Conservation (phyloP, 2,888 invertebrate genomes). For the Ichneumon xanthorius region DNA sequence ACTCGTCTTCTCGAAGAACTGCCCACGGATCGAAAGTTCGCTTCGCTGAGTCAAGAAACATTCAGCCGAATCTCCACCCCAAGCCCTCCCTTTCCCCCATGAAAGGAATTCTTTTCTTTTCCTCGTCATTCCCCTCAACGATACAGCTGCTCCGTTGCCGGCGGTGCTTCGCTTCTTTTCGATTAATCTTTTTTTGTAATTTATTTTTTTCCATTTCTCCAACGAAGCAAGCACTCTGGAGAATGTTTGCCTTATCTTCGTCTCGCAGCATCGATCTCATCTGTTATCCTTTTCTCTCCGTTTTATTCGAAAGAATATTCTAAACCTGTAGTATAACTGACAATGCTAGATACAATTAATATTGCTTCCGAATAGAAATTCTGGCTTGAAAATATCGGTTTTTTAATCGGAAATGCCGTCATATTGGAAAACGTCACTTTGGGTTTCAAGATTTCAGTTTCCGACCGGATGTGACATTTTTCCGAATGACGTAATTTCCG, state of each 20-base stretch:
- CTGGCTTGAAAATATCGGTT: too few relatives aligned
- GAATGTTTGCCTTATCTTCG: constrained; percentile 24
- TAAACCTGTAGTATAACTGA: neutral
- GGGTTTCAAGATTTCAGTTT: too few relatives aligned
- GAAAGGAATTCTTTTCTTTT: constrained; percentile 14
- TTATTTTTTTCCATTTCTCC: constrained; percentile 15
- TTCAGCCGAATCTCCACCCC: constrained; percentile 9
- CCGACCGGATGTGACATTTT: too few relatives aligned
- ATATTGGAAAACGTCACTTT: too few relatives aligned
- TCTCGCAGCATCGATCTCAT: neutral
- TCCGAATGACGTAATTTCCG: too few relatives aligned
- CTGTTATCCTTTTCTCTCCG: neutral
- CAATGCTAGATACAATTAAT: too few relatives aligned
- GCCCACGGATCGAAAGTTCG: constrained; percentile 15
- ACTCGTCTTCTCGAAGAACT: constrained; percentile 1
- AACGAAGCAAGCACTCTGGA: neutral
- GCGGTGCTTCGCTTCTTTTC: constrained; percentile 6
- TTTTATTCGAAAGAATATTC: neutral
- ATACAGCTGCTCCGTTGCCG: neutral
- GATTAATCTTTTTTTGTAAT: constrained; percentile 9
- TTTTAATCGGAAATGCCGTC: too few relatives aligned
- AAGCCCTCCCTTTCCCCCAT: neutral
- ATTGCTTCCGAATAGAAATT: too few relatives aligned
- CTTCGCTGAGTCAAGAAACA: constrained; percentile 28
- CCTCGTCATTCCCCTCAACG: neutral